Conservation (phyloP, 2,888 invertebrate species). For the Phymatocera aterrima region DNA sequence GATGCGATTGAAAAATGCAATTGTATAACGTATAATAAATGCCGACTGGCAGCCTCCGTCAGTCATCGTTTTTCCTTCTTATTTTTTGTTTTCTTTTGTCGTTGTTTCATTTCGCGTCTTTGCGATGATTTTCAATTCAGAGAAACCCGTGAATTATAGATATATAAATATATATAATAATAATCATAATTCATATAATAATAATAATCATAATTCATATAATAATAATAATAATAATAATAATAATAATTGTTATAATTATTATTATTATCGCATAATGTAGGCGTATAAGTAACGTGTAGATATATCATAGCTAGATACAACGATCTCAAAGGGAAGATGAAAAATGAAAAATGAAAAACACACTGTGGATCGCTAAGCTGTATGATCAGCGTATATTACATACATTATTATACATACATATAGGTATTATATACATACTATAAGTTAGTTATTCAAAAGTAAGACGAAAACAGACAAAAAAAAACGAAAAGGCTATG, state of each 20-base stretch:
- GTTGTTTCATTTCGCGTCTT: no score
- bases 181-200: no score
- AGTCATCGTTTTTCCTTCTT: constrained; percentile 18
- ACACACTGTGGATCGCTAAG: constrained; percentile 67
- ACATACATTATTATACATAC: no score
- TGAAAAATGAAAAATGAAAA: constrained; percentile 56
- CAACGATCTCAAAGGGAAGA: constrained; percentile 69
- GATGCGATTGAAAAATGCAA: constrained; percentile 4
- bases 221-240: no score
- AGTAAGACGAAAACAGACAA: constrained; percentile 50
- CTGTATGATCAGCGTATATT: constrained; percentile 53
- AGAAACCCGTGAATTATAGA: constrained; percentile 27
- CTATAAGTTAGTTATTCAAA: constrained; percentile 8
- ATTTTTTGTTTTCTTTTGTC: no score
- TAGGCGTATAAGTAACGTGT: constrained; percentile 70
- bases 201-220: no score
- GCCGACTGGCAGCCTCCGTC: constrained; percentile 46
- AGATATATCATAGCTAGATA: constrained; percentile 74
- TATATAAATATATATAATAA: constrained; percentile 19
- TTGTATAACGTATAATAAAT: no score
- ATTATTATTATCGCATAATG: no score
- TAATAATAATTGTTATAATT: constrained; percentile 20
- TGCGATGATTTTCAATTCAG: no score
- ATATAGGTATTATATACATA: constrained; percentile 39
- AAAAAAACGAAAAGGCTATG: no score